phyloP scores from a whole-genome alignment of 2,888 invertebrate species.

The Dexiosoma caninum region DNA sequence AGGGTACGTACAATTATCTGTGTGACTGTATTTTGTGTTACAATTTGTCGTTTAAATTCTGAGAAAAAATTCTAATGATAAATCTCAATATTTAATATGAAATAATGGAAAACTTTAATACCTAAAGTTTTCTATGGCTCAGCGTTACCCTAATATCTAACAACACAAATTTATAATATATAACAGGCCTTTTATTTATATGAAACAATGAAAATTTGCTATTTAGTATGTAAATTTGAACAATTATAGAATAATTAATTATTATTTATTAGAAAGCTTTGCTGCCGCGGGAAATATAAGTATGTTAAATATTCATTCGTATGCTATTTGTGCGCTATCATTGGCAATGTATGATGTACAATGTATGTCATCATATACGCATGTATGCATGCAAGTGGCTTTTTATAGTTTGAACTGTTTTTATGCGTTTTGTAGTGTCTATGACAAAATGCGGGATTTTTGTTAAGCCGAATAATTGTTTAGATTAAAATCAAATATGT shows the following conservation, averaged over 20 bases:
- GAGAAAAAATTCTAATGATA: too few relatives aligned
- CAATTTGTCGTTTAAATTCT: too few relatives aligned
- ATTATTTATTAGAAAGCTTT: conserved; percentile 52
- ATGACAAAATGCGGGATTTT: conserved; percentile 27
- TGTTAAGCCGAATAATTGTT: conserved; percentile 30
- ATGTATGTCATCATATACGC: too few relatives aligned
- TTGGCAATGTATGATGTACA: not conserved
- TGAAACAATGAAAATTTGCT: conserved; percentile 44
- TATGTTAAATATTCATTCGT: conserved; percentile 19
- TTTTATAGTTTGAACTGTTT: not conserved
- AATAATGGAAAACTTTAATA: too few relatives aligned
- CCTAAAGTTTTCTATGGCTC: not conserved
- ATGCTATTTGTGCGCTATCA: conserved; percentile 4
- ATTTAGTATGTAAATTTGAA: conserved; percentile 50
- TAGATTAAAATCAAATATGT: conserved; percentile 37
- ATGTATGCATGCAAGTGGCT: too few relatives aligned
- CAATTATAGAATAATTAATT: conserved; percentile 61
- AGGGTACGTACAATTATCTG: too few relatives aligned
- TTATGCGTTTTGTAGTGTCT: not conserved
- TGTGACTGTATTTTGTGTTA: too few relatives aligned
- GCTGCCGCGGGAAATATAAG: conserved; percentile 38
- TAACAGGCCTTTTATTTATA: conserved; percentile 14
- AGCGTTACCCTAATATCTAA: not conserved
- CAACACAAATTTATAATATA: not conserved
- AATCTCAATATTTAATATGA: too few relatives aligned